phyloP scores from a whole-genome alignment of 2,888 invertebrate species.

The Stratiomys singularior region DNA sequence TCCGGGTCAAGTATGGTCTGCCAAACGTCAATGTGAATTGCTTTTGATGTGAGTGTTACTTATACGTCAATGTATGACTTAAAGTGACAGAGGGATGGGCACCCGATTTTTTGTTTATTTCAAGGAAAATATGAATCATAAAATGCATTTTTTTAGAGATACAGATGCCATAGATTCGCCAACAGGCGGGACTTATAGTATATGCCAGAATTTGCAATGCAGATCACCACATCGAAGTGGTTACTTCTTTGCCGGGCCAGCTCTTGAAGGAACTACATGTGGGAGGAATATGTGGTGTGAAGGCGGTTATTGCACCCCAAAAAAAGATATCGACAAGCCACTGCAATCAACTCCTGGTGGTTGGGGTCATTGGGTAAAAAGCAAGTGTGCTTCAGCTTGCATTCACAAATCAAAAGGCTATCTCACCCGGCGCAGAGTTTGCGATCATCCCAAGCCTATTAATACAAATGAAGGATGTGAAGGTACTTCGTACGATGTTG shows the following conservation, averaged over 20 bases:
- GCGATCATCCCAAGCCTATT: constrained; percentile 67
- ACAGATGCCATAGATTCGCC: constrained; percentile 71
- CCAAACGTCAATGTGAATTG: constrained; percentile 80
- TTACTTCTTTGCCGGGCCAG: constrained; percentile 82
- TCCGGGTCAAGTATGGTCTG: constrained; percentile 77
- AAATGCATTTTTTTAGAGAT: constrained; percentile 70
- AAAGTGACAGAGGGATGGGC: too few species aligned
- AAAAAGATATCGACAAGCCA: constrained; percentile 57
- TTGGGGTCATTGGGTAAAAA: constrained; percentile 74
- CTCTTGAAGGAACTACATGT: constrained; percentile 83
- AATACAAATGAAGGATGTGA: constrained; percentile 71
- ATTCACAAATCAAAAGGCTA: constrained; percentile 72
- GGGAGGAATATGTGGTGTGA: constrained; percentile 75
- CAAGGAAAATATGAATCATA: too few species aligned
- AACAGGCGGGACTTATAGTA: constrained; percentile 63
- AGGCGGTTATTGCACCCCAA: constrained; percentile 72
- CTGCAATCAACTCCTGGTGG: constrained; percentile 66
- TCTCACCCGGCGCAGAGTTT: constrained; percentile 69
- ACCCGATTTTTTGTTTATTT: too few species aligned
- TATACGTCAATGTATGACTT: too few species aligned
- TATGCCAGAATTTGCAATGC: constrained; percentile 77
- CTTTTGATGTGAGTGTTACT: constrained; percentile 67
- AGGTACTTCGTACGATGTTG: constrained; percentile 73
- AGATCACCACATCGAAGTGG: constrained; percentile 78
- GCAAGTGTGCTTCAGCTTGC: constrained; percentile 75